These are phyloP conservation scores for Osedax fenrisi DNA, from an alignment of 2,888 invertebrate species.

Conservation along the genomic window DNA sequence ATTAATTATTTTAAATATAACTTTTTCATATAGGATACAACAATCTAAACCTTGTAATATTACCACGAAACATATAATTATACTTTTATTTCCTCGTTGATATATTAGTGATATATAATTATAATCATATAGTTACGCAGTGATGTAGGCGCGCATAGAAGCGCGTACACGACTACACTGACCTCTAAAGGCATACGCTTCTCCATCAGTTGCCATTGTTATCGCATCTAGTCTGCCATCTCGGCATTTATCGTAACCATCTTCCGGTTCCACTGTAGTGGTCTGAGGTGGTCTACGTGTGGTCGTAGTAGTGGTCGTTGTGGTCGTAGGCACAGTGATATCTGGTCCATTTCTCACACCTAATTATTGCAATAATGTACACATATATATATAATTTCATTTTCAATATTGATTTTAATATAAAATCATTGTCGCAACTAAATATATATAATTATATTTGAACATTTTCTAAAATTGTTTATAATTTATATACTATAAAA, in stretches of 20 bases:
- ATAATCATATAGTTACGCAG: too few relatives aligned
- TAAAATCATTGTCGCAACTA: not conserved
- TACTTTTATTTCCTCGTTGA: too few relatives aligned
- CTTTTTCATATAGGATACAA: not conserved
- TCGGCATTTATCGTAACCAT: not conserved
- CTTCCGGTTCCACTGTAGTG: not conserved
- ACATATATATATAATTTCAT: not conserved
- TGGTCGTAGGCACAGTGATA: not conserved
- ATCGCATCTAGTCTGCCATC: not conserved
- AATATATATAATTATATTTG: not conserved
- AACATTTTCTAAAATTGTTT: not conserved
- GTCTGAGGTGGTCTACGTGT: not conserved
- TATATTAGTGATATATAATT: too few relatives aligned
- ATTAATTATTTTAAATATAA: not conserved
- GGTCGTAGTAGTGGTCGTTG: not conserved
- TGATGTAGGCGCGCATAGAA: too few relatives aligned
- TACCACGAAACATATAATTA: not conserved
- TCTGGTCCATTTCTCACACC: not conserved
- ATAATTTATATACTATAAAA: not conserved
- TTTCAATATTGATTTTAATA: not conserved
- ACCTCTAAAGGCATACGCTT: not conserved
- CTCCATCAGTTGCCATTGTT: not conserved
- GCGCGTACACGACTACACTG: too few relatives aligned
- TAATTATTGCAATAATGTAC: not conserved
- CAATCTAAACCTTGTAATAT: not conserved